Evolutionary conservation across 2,113 vertebrate species (phyloP).

Genomic region (Nannospalax galili): DNA sequence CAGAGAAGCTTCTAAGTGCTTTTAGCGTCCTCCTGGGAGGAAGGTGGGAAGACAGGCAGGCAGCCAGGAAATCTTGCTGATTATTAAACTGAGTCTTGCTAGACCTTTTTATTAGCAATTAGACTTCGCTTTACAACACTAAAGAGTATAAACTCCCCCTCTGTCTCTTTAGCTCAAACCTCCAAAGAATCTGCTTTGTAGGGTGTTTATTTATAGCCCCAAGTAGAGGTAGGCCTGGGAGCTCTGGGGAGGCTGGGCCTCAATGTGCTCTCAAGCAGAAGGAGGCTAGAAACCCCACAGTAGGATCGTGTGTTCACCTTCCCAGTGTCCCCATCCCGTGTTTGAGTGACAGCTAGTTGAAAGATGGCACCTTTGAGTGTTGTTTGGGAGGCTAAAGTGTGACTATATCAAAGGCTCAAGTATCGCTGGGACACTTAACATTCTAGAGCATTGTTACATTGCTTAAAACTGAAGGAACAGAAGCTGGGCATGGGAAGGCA

Average conservation of each 20-base stretch:
- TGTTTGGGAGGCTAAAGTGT: background rate
- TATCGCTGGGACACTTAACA: background rate
- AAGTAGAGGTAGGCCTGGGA: background rate
- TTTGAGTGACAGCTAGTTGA: too few relatives aligned
- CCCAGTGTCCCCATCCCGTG: background rate
- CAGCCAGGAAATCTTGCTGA: slow-evolving; percentile 68
- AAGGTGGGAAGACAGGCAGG: slow-evolving; percentile 71
- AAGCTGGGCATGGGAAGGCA: background rate
- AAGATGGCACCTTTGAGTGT: too few relatives aligned
- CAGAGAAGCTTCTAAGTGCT: slow-evolving; percentile 46
- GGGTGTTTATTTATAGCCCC: slow-evolving; percentile 65
- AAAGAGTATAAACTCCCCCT: background rate
- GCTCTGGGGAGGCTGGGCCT: background rate
- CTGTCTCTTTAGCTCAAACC: slow-evolving; percentile 16
- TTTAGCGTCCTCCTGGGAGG: slow-evolving; percentile 64
- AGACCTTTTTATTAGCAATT: slow-evolving; percentile 76
- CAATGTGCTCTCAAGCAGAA: background rate
- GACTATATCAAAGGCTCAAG: background rate
- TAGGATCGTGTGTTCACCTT: too few relatives aligned
- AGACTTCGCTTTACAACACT: slow-evolving; percentile 26
- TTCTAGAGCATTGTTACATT: too few relatives aligned
- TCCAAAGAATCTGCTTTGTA: slow-evolving; percentile 49
- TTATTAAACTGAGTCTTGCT: slow-evolving; percentile 72
- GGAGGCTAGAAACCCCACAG: background rate
- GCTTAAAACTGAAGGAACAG: background rate